Base-by-base conservation (phyloP, 2,888 invertebrate genomes). In the Phlogophora meticulosa region DNA sequence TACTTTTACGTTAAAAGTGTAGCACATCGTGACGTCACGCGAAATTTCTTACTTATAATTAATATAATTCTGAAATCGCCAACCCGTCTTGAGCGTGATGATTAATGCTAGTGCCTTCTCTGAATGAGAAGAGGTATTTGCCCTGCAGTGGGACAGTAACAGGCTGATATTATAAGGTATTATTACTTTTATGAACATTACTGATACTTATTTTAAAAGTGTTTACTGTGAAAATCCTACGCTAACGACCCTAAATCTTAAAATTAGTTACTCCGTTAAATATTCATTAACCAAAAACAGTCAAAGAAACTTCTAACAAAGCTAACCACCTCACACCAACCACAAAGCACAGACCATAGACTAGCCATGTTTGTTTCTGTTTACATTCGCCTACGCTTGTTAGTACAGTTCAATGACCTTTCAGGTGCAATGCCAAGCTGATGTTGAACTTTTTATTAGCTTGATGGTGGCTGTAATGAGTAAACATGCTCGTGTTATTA, bases 391-490 rank as follows among this genome's bases (percentile, higher is more conserved):
- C n/a, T 20, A 46, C 48, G 48, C 69, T 70, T 69, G 76, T 72
- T 67, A 73, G 65, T 32, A 28, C 51, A 62, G 81, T 49, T 70
- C 59, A 66, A 11, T 68, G 70, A 74, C 64, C 80, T 81, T 81
- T 81, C 74, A 81, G 82, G 74, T 82, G 72, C 80, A 76, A 55
- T 66, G 55, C 48, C 32, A 55, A 51, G 58, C 45, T 48, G 67
- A 62, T 57, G 72, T 72, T 82, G 72, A 82, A 81, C 76, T 74
- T 74, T 79, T 82, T 75, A 81, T 69, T 64, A 56, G 59, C 57
- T 71, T n/a, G 11, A 24, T 81, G 64, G 48, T 62, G 48, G 45
- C 55, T 56, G 17, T 46, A 67, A 72, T 68, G 60, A 74, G 70
- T 38, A 57, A 65, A 65, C 52, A 52, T 48, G 58, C 22, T n/a